Base-by-base conservation (phyloP, 1,140 invertebrate species). In the Pseudomyrmex pallidus region DNA sequence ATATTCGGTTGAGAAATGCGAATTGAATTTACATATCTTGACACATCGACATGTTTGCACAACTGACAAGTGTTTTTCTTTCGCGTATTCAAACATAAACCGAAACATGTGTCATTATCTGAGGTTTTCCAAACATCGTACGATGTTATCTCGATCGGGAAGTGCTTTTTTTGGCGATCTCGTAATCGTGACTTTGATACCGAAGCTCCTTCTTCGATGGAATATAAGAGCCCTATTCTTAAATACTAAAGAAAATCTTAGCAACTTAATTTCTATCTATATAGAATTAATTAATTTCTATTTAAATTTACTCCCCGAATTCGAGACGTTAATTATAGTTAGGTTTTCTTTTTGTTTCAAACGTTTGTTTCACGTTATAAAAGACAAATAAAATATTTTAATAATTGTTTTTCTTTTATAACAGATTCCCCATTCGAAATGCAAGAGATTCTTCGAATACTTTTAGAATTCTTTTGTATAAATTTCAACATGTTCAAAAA, bases 171-270 rank as follows among this genome's bases (percentile, higher is more conserved):
- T 44, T 57, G n/a, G 25, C 48, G 48, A 63, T 57, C 50, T 74
- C 59, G 12, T 70, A 48, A 25, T 74, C 59, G 9, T 70, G 48
- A 48, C 44, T 54, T 61, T 46, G 25, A 74, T 77, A 35, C 5
- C 54, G 59, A 85, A 87, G 82, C 68, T 72, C 74, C 74, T 78
- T 59, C 35, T 74, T 56, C 48, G 82, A 77, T 87, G 83, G 74
- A 90, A 87, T 90, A 90, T 90, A 90, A 90, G 88, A 78, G 78
- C 82, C 89, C 89, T 87, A 7, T 83, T 20, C 15, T 80, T 88
- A 88, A 52, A 50, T 22, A 64, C 3, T 80, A 74, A 87, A 78
- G 64, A 35, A 4, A 35, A 35, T 35, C 44, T 61, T 70, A 62
- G 52, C 35, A 59, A 56, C 12, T n/a, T 50, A 57, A 1, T n/a